phyloP scores from a whole-genome alignment of 2,888 invertebrate species.

The Mellilla xanthometata region DNA sequence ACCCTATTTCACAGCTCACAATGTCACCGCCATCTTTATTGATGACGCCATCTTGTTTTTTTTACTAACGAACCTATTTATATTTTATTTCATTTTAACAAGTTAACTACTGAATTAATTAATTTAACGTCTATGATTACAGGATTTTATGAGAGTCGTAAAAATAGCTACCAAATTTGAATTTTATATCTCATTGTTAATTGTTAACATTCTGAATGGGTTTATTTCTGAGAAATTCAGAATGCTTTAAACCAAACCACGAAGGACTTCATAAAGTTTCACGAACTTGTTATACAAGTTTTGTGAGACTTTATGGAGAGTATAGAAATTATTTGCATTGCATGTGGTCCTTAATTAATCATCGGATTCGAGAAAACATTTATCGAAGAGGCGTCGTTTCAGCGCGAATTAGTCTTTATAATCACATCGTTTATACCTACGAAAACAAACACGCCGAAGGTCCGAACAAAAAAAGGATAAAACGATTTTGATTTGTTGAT shows the following conservation, averaged over 20 bases:
- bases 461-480: constrained; percentile 43
- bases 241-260: constrained; percentile 1
- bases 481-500: constrained; percentile 68
- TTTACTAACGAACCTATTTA: constrained; percentile 11
- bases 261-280: not conserved
- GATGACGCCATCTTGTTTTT: constrained; percentile 16
- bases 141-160: constrained; percentile 16
- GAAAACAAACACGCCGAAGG: constrained; percentile 76
- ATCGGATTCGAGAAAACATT: constrained; percentile 19
- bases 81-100: too few relatives aligned
- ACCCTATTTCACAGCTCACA: constrained; percentile 38
- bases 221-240: constrained; percentile 14
- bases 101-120: constrained; percentile 18
- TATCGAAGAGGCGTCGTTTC: constrained; percentile 29
- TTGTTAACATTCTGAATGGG: constrained; percentile 17
- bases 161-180: constrained; percentile 21
- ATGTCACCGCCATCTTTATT: constrained; percentile 29
- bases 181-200: constrained; percentile 23
- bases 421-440: constrained; percentile 66
- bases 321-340: not conserved
- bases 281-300: not conserved
- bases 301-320: not conserved
- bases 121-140: constrained; percentile 8
- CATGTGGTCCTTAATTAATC: constrained; percentile 8
- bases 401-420: constrained; percentile 65